A percentile compares a stretch with the other conserved stretches of the same genome.
phyloP scores from a whole-genome alignment of 2,888 invertebrate genomes.

The Cantharis flavilabris region DNA sequence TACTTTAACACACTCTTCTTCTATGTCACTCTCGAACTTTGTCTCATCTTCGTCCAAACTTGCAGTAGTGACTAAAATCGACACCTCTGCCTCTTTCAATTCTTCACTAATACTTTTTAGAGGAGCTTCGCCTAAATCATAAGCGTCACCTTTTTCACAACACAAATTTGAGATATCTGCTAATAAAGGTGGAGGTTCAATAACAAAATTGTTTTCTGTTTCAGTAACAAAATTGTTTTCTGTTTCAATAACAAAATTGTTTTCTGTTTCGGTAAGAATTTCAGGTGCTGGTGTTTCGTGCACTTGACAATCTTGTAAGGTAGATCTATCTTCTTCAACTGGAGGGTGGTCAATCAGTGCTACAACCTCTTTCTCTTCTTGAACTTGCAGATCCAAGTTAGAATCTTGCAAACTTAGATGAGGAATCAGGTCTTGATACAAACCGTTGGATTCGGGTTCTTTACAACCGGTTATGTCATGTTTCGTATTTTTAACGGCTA shows the following conservation, averaged over 20 bases:
- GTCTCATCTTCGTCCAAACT: neutral
- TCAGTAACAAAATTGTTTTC: too few species aligned
- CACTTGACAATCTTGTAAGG: neutral
- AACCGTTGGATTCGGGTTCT: neutral
- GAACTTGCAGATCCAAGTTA: neutral
- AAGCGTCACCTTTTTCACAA: neutral
- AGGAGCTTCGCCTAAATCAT: neutral
- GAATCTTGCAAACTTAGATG: neutral
- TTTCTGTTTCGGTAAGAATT: neutral
- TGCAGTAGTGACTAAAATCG: neutral
- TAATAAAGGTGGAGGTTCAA: neutral
- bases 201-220: neutral
- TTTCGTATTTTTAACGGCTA: constrained; percentile 29
- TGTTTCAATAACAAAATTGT: too few species aligned
- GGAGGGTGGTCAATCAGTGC: neutral
- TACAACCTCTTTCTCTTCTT: neutral
- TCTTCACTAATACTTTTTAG: neutral
- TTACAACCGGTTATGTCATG: neutral
- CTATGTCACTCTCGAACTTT: neutral
- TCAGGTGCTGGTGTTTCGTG: neutral
- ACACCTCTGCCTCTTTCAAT: neutral
- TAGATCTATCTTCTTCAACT: neutral
- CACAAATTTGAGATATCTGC: neutral
- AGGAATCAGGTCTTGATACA: neutral
- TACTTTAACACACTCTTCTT: neutral